These are phyloP conservation scores for Sinotaia quadrata DNA, from an alignment of 2,888 invertebrate genomes.

Conservation along the genomic window DNA sequence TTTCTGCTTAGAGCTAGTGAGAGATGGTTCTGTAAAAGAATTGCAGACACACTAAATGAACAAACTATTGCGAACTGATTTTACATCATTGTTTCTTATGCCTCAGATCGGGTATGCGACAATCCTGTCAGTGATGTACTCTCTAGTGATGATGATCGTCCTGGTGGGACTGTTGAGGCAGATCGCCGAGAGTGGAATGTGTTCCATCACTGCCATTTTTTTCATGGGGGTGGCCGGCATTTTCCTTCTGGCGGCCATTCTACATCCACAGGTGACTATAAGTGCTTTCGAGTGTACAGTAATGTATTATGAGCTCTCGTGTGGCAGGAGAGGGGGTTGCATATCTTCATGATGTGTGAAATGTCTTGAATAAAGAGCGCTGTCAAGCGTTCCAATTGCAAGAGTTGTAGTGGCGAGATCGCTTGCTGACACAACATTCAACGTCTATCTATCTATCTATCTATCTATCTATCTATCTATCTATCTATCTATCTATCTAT, in stretches of 20 bases:
- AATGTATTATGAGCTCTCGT: too few relatives aligned
- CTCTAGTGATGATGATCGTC: constrained; percentile 98
- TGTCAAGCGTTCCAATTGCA: too few relatives aligned
- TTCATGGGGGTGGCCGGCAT: constrained; percentile 92
- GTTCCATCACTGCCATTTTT: constrained; percentile 97
- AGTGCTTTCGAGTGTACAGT: background rate
- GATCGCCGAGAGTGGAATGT: constrained; percentile 90
- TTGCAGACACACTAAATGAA: too few relatives aligned
- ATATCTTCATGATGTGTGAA: too few relatives aligned
- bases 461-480: background rate
- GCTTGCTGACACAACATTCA: too few relatives aligned
- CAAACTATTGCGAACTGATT: too few relatives aligned
- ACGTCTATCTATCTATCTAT: too few relatives aligned
- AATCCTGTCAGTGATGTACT: constrained; percentile 93
- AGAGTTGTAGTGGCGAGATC: too few relatives aligned
- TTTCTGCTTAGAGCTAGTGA: too few relatives aligned
- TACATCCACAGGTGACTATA: constrained; percentile 92
- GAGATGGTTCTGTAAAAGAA: too few relatives aligned
- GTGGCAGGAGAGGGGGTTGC: background rate
- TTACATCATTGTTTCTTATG: background rate
- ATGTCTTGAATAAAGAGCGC: background rate
- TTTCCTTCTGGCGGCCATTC: constrained; percentile 93
- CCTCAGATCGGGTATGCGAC: constrained; percentile 89
- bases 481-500: background rate
- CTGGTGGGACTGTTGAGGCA: constrained; percentile 97